Evolutionary conservation across 1,140 invertebrate species (phyloP).

Genomic region (Eupeodes corollae): DNA sequence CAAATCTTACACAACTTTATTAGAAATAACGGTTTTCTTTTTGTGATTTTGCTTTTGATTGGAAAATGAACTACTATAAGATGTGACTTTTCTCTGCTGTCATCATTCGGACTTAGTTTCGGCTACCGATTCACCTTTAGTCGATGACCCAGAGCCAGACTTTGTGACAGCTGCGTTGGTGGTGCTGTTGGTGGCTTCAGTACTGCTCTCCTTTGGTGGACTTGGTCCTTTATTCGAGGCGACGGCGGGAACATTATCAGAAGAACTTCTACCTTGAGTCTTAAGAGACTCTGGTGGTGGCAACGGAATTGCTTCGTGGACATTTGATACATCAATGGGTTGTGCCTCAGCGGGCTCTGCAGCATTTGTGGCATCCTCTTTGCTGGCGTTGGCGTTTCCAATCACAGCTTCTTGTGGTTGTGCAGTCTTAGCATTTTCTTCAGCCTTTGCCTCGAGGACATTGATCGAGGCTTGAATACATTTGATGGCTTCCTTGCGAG

Average conservation of each 20-base stretch:
- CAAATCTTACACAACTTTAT: no score
- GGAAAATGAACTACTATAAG: no score
- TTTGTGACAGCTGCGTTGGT: background rate
- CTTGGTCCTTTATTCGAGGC: constrained; percentile 1
- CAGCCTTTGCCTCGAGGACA: constrained; percentile 62
- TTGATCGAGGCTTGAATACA: constrained; percentile 77
- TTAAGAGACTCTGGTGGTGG: constrained; percentile 18
- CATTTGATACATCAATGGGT: constrained; percentile 27
- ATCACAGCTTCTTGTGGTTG: background rate
- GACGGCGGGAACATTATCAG: constrained; percentile 3
- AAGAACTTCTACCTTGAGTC: background rate
- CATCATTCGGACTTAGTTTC: background rate
- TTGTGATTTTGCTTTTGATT: no score
- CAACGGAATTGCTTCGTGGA: constrained; percentile 28
- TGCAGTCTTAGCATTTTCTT: constrained; percentile 37
- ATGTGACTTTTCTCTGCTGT: no score
- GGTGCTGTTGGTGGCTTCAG: no score
- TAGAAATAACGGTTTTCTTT: no score
- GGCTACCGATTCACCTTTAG: background rate
- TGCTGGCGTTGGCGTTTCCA: background rate
- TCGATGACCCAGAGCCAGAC: background rate
- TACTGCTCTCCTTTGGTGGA: no score
- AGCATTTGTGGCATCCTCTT: background rate
- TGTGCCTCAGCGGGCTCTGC: constrained; percentile 7
- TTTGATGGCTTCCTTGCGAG: constrained; percentile 76